A percentile compares a stretch with the other conserved stretches of the same genome.
Conservation (phyloP, 2,888 invertebrate genomes). For the Calameuta pallipes region DNA sequence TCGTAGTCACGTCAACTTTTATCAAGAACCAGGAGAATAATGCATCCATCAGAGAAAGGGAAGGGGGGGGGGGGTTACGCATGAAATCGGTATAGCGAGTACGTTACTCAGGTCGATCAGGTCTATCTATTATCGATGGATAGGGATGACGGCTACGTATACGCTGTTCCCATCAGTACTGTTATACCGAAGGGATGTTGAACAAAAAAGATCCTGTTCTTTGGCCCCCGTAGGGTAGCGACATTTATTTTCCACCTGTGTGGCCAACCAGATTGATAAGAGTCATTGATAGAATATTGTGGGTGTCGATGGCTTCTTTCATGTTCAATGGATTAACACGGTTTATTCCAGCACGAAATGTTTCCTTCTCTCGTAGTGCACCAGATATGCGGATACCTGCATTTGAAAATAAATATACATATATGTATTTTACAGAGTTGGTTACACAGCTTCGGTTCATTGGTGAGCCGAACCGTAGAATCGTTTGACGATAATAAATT, state of each 20-base stretch:
- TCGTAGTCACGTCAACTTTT: neutral
- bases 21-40: neutral
- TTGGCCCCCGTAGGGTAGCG: neutral
- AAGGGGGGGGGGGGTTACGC: neutral
- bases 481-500: neutral
- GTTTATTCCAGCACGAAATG: neutral
- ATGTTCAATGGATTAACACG: neutral
- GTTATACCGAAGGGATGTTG: neutral
- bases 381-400: neutral
- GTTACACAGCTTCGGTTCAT: neutral
- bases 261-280: neutral
- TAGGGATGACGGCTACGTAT: neutral
- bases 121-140: neutral
- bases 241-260: neutral
- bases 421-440: neutral
- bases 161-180: neutral
- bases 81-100: neutral
- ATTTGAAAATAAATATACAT: neutral
- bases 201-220: neutral
- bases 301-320: neutral
- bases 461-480: neutral
- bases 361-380: neutral
- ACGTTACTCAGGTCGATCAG: neutral
- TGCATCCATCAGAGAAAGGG: neutral
- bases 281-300: neutral